A percentile compares a stretch with the other conserved stretches of the same genome.
These are phyloP conservation scores for Anthopleura sola DNA, from an alignment of 64 coral and sea anemone species.

Conservation along the genomic window DNA sequence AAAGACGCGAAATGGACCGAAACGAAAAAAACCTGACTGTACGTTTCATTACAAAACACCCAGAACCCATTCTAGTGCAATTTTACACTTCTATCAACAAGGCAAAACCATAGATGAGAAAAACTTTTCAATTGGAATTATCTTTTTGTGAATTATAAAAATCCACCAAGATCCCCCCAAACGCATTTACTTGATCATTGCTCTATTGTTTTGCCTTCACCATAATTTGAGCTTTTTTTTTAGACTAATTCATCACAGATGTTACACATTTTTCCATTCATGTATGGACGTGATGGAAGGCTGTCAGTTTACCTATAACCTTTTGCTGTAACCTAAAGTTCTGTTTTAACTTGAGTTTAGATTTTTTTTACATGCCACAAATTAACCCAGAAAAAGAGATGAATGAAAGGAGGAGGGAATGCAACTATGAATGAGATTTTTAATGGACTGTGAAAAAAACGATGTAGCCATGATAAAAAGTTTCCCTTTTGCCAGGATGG, in stretches of 20 bases:
- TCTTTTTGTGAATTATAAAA: neutral
- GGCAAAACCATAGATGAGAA: slow-evolving; percentile 4
- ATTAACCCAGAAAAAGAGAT: no score
- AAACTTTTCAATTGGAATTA: neutral
- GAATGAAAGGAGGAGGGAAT: no score
- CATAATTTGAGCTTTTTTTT: neutral
- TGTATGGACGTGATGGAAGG: no score
- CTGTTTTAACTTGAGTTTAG: no score
- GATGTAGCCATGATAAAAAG: no score
- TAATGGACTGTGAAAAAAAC: no score
- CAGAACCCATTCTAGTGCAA: neutral
- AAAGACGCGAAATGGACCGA: neutral
- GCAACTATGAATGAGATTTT: no score
- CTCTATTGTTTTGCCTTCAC: slow-evolving; percentile 8
- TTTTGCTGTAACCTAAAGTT: no score
- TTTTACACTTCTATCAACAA: neutral
- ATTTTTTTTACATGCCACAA: no score
- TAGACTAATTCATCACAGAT: neutral
- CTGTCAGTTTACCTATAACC: no score
- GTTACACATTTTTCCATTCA: neutral
- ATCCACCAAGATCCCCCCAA: neutral
- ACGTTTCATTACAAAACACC: slow-evolving; percentile 1
- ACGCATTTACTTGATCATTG: neutral
- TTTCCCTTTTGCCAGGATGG: no score
- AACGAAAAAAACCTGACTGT: neutral